Base-by-base conservation (phyloP, 2,888 invertebrate species). In the Oscheius sp. region DNA sequence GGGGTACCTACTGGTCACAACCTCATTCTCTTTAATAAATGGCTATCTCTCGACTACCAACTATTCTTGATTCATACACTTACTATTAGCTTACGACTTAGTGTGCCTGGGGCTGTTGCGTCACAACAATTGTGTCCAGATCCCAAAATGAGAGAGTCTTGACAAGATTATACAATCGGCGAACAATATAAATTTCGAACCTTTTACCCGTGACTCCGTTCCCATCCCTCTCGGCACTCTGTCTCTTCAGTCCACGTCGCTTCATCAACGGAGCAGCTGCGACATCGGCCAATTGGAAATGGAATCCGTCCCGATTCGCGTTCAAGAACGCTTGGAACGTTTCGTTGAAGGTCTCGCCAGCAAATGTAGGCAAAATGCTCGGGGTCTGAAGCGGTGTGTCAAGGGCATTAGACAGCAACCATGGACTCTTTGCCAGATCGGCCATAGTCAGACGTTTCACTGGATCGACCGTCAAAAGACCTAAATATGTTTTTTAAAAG, bases 381-480 rank as follows among this genome's bases (percentile, higher is more conserved):
- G 89, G 89, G 4, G 89, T 89, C 62, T 83, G 85, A 11, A 91
- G 87, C 88, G 88, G 78, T 76, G 88, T 81, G 73, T 85, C 81
- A 55, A 85, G 72, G 4, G 79, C 76, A 48, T 88, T 87, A 51
- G 90, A 88, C 11, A 78, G 78, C 59, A 94, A 90, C 94, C 94
- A 94, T 37, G 92, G 90, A 88, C 93, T 93, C n/a, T 90, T 90
- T 11, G 72, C 77, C 73, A 96, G 91, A 76, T 93, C 93, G 33
- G 90, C 88, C 90, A 94, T 93, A 3, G 93, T 92, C 78, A 94
- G 90, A 66, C 96, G 91, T 75, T 93, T 91, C 58, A 91, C 91
- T 0, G 95, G 94, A 86, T 95, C 94, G 5, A 94, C 93, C 0
- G 93, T 93, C 66, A 96, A 90, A 73, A 96, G 91, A 0, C 94